Conservation (phyloP, 2,797 vertebrate genomes). For the Discoglossus pictus region DNA sequence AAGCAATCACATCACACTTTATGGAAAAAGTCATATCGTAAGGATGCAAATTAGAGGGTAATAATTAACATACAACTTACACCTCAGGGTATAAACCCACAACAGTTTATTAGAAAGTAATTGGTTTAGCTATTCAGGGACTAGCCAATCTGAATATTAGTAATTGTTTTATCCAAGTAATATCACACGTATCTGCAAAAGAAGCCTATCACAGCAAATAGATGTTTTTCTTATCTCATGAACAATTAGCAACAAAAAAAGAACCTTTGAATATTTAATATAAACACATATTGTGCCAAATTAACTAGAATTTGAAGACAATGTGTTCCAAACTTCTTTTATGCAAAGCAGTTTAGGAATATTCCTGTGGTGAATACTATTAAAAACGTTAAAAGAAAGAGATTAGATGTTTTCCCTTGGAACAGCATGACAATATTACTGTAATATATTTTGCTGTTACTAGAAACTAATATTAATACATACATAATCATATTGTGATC, state of each 20-base stretch:
- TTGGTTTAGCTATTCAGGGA: no score
- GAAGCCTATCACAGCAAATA: not conserved
- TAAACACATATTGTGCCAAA: slow-evolving; percentile 3
- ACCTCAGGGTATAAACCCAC: no score
- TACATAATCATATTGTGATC: slow-evolving; percentile 21
- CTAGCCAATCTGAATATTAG: no score
- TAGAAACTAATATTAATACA: slow-evolving; percentile 9
- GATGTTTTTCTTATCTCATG: slow-evolving; percentile 6
- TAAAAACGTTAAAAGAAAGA: slow-evolving; percentile 37
- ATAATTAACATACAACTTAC: no score
- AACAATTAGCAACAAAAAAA: slow-evolving; percentile 7
- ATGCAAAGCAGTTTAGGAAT: slow-evolving; percentile 8
- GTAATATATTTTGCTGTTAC: not conserved
- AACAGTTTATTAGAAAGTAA: no score
- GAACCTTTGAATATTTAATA: slow-evolving; percentile 20
- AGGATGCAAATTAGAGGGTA: no score
- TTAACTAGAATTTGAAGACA: slow-evolving; percentile 2
- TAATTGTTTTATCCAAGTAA: no score
- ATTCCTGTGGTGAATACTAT: slow-evolving; percentile 37
- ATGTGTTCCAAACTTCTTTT: slow-evolving; percentile 14
- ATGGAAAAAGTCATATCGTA: no score
- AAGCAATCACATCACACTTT: no score
- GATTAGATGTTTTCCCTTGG: slow-evolving; percentile 32
- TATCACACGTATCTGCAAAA: no score
- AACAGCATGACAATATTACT: slow-evolving; percentile 29